Percentiles rank a stretch among this genome's conserved stretches.
Conservation (phyloP, 2,797 vertebrate species). For the Gymnopithys bicolor region DNA sequence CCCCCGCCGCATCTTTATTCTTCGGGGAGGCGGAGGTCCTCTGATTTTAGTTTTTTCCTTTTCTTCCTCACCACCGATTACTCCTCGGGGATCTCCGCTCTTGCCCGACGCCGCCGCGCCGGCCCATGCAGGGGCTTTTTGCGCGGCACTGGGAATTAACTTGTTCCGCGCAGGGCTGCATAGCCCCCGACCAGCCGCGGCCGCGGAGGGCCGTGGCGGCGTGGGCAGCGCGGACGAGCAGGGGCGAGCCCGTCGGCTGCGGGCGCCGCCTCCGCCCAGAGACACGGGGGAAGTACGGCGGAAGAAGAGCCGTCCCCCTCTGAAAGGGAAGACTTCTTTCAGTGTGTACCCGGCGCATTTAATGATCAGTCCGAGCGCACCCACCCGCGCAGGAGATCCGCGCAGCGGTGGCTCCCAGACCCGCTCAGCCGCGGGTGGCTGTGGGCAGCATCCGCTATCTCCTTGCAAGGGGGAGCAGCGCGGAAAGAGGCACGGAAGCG, state of each 20-base stretch:
- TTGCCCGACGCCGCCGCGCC: background rate
- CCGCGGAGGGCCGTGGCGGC: background rate
- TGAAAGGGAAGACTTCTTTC: background rate
- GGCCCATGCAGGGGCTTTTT: background rate
- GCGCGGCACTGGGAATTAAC: background rate
- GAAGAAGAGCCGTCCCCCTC: background rate
- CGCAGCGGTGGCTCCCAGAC: background rate
- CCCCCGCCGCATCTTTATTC: background rate
- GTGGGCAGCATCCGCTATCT: background rate
- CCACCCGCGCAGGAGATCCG: background rate
- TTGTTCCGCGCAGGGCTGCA: background rate
- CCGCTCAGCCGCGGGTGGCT: background rate
- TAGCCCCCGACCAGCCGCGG: background rate
- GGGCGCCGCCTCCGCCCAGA: background rate
- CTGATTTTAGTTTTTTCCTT: background rate
- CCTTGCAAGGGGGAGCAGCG: background rate
- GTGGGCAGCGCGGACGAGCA: background rate
- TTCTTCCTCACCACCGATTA: background rate
- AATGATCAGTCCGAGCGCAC: background rate
- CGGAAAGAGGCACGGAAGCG: background rate
- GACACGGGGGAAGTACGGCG: background rate
- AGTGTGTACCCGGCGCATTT: fast-evolving
- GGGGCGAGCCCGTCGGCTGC: background rate
- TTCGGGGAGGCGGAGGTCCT: background rate
- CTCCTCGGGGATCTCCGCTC: background rate